Base-by-base conservation (phyloP, 2,113 vertebrate genomes). In the Sinosuthora webbiana region DNA sequence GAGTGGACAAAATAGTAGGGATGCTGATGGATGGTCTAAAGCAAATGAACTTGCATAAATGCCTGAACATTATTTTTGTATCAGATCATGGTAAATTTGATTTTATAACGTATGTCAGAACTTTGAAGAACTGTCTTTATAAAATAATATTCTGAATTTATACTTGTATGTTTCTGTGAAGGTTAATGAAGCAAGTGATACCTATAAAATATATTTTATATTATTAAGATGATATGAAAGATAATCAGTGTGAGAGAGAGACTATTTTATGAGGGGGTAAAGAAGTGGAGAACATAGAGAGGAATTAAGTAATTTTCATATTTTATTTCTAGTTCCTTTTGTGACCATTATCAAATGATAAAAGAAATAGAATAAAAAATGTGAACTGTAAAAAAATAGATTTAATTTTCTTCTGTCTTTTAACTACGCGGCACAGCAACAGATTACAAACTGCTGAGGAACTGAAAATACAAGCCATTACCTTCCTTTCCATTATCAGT, bases 21-120 rank as follows among this genome's bases (percentile, higher is more conserved):
- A 93, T 98, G 97, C 82, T 99, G 95, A 99, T 99, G 99, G 98
- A 99, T 57, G 98, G 98, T 23, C 98, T 99, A 41, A 98, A 97
- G 63, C 93, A 98, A 88, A 98, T 98, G 95, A 94, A 98, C 76
- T 97, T 99, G 85, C 98, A 98, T 74, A 97, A 97, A 52, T 99
- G 99, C 94, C 97, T 98, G 89, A 99, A 99, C 86, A 79, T 99
- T 67, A 97, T 99, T 79, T 94, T 99, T 73, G 1, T 98, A 52
- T 99, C 99, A 62, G 99, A 99, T 96, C 99, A 99, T 47, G 99
- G 99, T 99, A 98, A 98, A 96, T 63, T 59, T 5, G 4, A 59
- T 71, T 93, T 70, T 70, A 33, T 77, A 31, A 77, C 92, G 45
- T 65, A 47, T 21, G 55, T 73, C 14, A 53, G 31, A 85, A 42